Evolutionary conservation across 2,888 invertebrate species (phyloP).

Genomic region (Syrphus vitripennis): DNA sequence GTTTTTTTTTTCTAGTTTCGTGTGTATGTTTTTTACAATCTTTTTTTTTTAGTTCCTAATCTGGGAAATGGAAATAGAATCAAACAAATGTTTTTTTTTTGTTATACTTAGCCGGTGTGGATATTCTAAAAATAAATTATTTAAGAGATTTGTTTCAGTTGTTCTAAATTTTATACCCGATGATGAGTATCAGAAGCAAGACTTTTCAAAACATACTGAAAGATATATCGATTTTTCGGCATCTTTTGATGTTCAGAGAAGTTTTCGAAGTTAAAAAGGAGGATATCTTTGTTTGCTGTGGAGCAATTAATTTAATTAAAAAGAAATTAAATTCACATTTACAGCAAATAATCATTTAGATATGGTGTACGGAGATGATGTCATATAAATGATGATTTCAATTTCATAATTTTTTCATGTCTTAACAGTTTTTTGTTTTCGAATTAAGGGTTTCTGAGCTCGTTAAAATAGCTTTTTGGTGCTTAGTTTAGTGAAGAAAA

Average conservation of each 20-base stretch:
- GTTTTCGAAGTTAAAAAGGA: background rate
- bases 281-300: background rate
- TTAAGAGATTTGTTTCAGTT: background rate
- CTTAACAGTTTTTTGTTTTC: background rate
- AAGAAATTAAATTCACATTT: constrained; percentile 60
- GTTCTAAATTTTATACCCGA: background rate
- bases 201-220: constrained; percentile 26
- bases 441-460: background rate
- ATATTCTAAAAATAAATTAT: constrained; percentile 7
- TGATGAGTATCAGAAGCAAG: background rate
- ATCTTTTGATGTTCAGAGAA: constrained; percentile 9
- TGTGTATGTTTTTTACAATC: background rate
- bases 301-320: constrained; percentile 58
- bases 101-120: background rate
- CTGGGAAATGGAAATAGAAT: background rate
- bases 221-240: constrained; percentile 25
- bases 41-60: background rate
- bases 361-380: constrained; percentile 44
- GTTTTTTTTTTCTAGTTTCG: background rate
- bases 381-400: constrained; percentile 35
- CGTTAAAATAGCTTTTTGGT: background rate
- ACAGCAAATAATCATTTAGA: constrained; percentile 46
- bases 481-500: too few species aligned
- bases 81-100: background rate
- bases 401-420: background rate